Evolutionary conservation across 2,888 invertebrate genomes (phyloP), one percentile per base, ranked within the genome.

Genomic region (Disparrhopalites patrizii): DNA sequence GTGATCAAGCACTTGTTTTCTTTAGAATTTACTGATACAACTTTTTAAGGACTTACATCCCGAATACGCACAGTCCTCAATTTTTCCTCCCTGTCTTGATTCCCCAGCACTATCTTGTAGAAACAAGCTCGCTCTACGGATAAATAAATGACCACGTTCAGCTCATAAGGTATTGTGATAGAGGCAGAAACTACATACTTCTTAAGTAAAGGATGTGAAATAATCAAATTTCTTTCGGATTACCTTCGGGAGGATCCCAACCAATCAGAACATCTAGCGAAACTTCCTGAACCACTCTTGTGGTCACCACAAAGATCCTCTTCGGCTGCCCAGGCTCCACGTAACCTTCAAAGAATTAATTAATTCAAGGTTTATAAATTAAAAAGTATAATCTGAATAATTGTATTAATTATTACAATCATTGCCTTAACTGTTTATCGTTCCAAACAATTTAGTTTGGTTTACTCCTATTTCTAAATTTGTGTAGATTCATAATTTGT

Each of bases 241-340:
- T 65, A 73, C 75, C 73, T 56, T 63, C 58, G n/a, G 75, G 73
- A n/a, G 73, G 73, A 55, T 73, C 71, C 75, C 75, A 75, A 30
- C 70, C 70, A 43, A 75, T 72, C 10, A 73, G 64, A 47, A 73
- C 70, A 54, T 70, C 65, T 3, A 72, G 64, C 10, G 68, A 67
- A 20, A 57, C 52, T 25, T 67, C 67, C 25, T 63, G 65, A 10
- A 66, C 54, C 23, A 67, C 61, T 7, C 47, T 43, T 8, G 58
- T 70, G 2, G 62, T 31, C 15, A 64, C 57, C 0, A 70, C 69
- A 33, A 47, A 68, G 33, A 74, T 71, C 18, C 54, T 62, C 43
- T 66, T 68, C 1, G 74, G 74, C 8, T 69, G 69, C 30, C 69
- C 67, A 13, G 73, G 70, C 13, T 65, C 58, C n/a, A 67, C 55